phyloP scores from a whole-genome alignment of 1,140 invertebrate species.

The Drosophila aff. region DNA sequence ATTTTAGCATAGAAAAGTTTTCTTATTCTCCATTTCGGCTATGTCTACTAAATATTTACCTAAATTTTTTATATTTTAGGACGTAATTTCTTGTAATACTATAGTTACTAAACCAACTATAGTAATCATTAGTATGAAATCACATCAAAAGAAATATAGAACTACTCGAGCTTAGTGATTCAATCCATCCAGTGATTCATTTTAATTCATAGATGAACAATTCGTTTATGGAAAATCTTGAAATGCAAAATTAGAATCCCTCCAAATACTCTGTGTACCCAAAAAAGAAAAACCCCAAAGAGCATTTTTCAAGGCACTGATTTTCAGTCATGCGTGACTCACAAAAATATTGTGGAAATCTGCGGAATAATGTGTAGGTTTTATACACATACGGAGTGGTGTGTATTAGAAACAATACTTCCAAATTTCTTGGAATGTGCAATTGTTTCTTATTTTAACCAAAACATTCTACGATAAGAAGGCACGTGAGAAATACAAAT shows the following conservation, averaged over 20 bases:
- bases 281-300: not conserved
- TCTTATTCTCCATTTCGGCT: not conserved
- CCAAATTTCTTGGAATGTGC: not conserved
- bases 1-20: not conserved
- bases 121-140: too few relatives aligned
- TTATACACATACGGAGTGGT: not conserved
- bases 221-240: not conserved
- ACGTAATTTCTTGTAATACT: not conserved
- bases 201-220: not conserved
- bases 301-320: not conserved
- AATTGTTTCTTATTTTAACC: not conserved
- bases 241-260: not conserved
- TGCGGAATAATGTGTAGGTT: not conserved
- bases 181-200: slow-evolving; percentile 21
- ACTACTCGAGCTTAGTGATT: slow-evolving; percentile 19
- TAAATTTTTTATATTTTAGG: not conserved
- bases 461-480: not conserved
- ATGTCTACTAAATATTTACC: not conserved
- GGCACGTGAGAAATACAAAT: slow-evolving; percentile 18
- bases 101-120: too few relatives aligned
- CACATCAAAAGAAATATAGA: not conserved
- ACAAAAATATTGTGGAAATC: slow-evolving; percentile 2
- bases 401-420: slow-evolving; percentile 1
- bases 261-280: too few relatives aligned
- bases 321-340: slow-evolving; percentile 3